These are phyloP conservation scores for Perca schrenkii DNA, from an alignment of 2,113 vertebrate species.

Conservation along the genomic window DNA sequence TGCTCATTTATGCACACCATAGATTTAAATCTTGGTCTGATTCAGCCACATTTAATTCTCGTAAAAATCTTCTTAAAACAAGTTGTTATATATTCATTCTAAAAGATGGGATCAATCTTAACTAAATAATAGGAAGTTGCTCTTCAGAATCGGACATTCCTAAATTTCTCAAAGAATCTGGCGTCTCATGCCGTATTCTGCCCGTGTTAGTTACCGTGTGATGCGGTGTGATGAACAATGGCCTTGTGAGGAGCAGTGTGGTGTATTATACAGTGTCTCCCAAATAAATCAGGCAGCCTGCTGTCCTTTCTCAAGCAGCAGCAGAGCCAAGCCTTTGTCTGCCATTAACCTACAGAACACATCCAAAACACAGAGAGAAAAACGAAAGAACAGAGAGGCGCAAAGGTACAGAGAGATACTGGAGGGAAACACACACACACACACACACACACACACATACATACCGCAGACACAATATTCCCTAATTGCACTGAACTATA, in stretches of 20 bases:
- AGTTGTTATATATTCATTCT: neutral
- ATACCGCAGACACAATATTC: slow-evolving; percentile 40
- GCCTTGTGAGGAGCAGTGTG: slow-evolving; percentile 51
- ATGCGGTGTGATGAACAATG: slow-evolving; percentile 41
- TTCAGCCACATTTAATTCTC: slow-evolving; percentile 18
- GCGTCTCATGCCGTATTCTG: neutral
- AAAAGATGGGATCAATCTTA: neutral
- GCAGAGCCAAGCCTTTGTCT: slow-evolving; percentile 58
- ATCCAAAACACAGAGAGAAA: slow-evolving; percentile 25
- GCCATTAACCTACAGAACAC: slow-evolving; percentile 48
- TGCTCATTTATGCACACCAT: slow-evolving; percentile 30
- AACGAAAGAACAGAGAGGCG: slow-evolving; percentile 21
- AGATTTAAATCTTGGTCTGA: slow-evolving; percentile 36
- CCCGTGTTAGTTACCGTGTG: slow-evolving; percentile 6
- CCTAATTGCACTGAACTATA: slow-evolving; percentile 56
- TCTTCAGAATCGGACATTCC: neutral
- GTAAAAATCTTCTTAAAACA: slow-evolving; percentile 28
- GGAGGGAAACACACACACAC: slow-evolving; percentile 37
- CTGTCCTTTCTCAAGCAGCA: slow-evolving; percentile 54
- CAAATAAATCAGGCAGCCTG: slow-evolving; percentile 61
- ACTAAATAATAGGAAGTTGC: neutral
- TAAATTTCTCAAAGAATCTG: slow-evolving; percentile 1
- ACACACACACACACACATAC: slow-evolving; percentile 8
- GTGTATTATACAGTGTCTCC: slow-evolving; percentile 45
- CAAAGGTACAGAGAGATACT: slow-evolving; percentile 33